Evolutionary conservation across 2,888 invertebrate species (phyloP).

Genomic region (Nemapogon koenigi): DNA sequence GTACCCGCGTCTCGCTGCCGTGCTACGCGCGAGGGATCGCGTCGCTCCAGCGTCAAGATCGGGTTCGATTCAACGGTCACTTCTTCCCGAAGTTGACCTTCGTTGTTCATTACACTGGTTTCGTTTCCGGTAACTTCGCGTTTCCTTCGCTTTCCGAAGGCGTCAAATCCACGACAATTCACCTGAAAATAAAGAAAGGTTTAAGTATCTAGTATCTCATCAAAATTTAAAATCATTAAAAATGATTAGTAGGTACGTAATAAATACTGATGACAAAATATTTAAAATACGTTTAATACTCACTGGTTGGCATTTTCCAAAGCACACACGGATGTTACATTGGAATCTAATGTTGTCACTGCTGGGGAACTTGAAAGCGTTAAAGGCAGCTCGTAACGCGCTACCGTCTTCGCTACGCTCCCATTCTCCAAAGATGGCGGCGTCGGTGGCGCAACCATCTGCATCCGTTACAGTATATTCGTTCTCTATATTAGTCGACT

Average conservation of each 20-base stretch:
- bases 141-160: conserved; percentile 81
- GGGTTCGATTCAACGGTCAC: conserved; percentile 92
- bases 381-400: conserved; percentile 85
- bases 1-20: conserved; percentile 83
- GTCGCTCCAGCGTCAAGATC: conserved; percentile 87
- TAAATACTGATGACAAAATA: background rate
- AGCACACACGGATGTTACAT: conserved; percentile 93
- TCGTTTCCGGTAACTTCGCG: conserved; percentile 63
- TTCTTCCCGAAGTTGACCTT: conserved; percentile 89
- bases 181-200: conserved; percentile 59
- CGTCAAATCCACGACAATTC: conserved; percentile 90
- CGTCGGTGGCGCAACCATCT: conserved; percentile 92
- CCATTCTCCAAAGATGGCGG: conserved; percentile 93
- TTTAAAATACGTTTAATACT: conserved; percentile 28
- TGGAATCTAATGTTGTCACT: conserved; percentile 95
- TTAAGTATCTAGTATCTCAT: no score
- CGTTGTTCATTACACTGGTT: conserved; percentile 66
- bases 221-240: background rate
- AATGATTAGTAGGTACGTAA: background rate
- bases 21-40: conserved; percentile 76
- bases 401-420: conserved; percentile 86
- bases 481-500: conserved; percentile 77
- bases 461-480: conserved; percentile 93
- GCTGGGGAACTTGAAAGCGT: conserved; percentile 94
- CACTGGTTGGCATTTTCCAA: conserved; percentile 93